Evolutionary conservation across 1,140 invertebrate genomes (phyloP), one percentile per base, ranked within the genome.

Genomic region (Danaus plexippus): DNA sequence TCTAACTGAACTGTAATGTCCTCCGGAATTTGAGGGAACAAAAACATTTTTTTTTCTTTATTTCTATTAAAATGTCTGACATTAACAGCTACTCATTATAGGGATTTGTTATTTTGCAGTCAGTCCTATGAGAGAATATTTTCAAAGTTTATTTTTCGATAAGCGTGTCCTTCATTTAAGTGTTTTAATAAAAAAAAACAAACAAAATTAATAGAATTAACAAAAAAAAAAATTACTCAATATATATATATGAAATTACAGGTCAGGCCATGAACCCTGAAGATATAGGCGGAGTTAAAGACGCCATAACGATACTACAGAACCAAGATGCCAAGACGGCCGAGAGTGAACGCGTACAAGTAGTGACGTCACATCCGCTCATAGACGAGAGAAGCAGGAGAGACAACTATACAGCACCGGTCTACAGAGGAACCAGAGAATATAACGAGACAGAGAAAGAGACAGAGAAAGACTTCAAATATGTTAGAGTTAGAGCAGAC

Each of bases 221-320:
- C 15, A 15, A 50, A 41, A 9, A 15, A 15, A 10, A 50, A 11
- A 12, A 41, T 12, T 49, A 41, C 43, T 43, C 15, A 10, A 51
- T 50, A 43, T 44, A 1, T 15, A 1, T 15, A 1, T 58, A 43
- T 42, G 22, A 42, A 18, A 51, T 77, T 77, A 12, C 76, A 79
- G 83, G 72, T 46, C 78, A 64, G 44, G 64, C 71, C 18, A 63
- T 67, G 44, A 84, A 83, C 43, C 81, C 83, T 41, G 87, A 87
- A 76, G 85, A 87, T 40, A 75, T 77, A 12, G 73, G 78, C 42
- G 86, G 86, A 9, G 75, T 88, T 7, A 87, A 85, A 71, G 78
- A 87, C 67, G 87, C 87, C 11, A 86, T 88, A 44, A 73, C 80
- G 32, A 88, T 88, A 50, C 63, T 88, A 48, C 81, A 85, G 67